phyloP scores from a whole-genome alignment of 2,888 invertebrate species.

The Corythucha ciliata region DNA sequence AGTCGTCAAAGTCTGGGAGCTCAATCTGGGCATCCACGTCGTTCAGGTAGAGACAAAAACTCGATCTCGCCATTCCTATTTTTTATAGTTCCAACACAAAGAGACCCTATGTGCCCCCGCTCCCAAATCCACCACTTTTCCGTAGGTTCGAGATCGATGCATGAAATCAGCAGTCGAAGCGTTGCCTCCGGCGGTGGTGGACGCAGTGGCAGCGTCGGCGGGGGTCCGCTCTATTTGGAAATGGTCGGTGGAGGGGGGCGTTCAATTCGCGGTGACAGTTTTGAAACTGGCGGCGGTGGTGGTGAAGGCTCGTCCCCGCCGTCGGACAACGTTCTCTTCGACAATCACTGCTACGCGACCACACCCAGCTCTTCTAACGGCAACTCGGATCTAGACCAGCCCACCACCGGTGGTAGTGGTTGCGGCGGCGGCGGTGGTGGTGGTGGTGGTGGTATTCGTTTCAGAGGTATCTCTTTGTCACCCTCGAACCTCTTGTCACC shows the following conservation, averaged over 20 bases:
- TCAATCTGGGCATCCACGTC: conserved; percentile 47
- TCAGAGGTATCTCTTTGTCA: conserved; percentile 18
- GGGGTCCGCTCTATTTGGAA: conserved; percentile 61
- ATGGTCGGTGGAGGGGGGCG: conserved; percentile 51
- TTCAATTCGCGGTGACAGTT: too few relatives aligned
- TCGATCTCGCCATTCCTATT: too few relatives aligned
- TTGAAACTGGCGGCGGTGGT: conserved; percentile 46
- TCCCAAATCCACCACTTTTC: too few relatives aligned
- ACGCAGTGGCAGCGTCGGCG: conserved; percentile 48
- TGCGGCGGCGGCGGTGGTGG: not conserved
- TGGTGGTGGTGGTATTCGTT: too few relatives aligned
- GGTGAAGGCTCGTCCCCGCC: conserved; percentile 67
- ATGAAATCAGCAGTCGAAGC: conserved; percentile 53
- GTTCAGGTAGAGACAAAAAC: too few relatives aligned
- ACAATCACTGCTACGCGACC: conserved; percentile 91
- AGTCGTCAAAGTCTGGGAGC: conserved; percentile 43
- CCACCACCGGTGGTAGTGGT: conserved; percentile 39
- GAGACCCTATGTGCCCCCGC: too few relatives aligned
- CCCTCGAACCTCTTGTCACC: too few relatives aligned
- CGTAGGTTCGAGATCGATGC: conserved; percentile 54
- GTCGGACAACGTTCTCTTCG: conserved; percentile 87
- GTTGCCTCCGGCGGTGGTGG: conserved; percentile 16
- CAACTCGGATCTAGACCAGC: conserved; percentile 77
- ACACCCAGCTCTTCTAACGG: conserved; percentile 90
- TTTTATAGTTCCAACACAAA: too few relatives aligned